A percentile compares a stretch with the other conserved stretches of the same genome.
phyloP scores from a whole-genome alignment of 2,113 vertebrate species.

The Paramormyrops kingsleyae region DNA sequence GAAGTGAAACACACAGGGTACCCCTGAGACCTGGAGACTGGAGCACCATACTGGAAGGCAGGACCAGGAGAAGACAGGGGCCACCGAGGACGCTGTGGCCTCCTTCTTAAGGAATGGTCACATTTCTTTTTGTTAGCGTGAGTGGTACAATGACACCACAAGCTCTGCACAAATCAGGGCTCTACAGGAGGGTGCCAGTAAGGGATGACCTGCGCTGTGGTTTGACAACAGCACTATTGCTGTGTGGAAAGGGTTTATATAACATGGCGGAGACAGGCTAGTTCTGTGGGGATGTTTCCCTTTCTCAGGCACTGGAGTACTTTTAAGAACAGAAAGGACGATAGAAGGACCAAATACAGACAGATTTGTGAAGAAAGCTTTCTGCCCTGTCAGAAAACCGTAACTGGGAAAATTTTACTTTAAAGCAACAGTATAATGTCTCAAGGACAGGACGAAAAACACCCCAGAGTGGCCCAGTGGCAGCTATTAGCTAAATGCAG shows the following conservation, averaged over 20 bases:
- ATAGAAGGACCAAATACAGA: neutral
- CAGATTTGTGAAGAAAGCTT: neutral
- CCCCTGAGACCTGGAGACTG: neutral
- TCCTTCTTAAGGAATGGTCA: too few relatives aligned
- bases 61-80: neutral
- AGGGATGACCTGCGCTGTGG: neutral
- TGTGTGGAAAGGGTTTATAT: neutral
- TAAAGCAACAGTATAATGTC: neutral
- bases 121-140: neutral
- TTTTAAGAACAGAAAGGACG: neutral
- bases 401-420: neutral
- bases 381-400: neutral
- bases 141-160: neutral
- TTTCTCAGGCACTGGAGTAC: neutral
- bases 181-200: neutral
- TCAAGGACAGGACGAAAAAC: neutral
- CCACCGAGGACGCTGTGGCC: too few relatives aligned
- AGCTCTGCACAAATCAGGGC: neutral
- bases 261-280: too few relatives aligned
- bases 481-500: neutral
- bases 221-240: neutral
- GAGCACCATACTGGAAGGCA: neutral
- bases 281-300: neutral
- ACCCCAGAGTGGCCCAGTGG: neutral
- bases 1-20: neutral